Conservation (phyloP, 1,140 invertebrate species). For the Oncopodura yosiiana region DNA sequence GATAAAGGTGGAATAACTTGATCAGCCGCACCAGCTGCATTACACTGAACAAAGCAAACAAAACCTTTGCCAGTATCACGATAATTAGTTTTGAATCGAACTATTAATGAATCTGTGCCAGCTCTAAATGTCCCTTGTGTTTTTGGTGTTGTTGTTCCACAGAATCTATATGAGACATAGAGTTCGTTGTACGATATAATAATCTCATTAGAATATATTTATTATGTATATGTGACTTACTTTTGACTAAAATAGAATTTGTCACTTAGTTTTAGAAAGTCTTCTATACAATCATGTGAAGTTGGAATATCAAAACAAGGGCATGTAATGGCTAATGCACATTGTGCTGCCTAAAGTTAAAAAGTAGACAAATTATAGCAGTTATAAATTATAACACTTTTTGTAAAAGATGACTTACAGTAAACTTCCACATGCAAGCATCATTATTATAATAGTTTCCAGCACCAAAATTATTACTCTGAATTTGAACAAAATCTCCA, state of each 20-base stretch:
- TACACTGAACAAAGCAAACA: conserved; percentile 1
- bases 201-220: not conserved
- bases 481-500: not conserved
- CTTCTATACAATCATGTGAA: not conserved
- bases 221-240: not conserved
- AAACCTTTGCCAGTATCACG: not conserved
- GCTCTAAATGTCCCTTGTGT: not conserved
- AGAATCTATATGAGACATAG: not conserved
- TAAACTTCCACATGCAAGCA: conserved; percentile 3
- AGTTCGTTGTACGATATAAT: not conserved
- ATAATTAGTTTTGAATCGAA: not conserved
- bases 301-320: conserved; percentile 4
- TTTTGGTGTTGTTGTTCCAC: not conserved
- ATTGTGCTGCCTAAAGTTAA: not conserved
- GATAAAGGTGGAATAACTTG: too few species aligned
- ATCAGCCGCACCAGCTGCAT: not conserved
- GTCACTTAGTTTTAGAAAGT: conserved; percentile 4
- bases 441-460: not conserved
- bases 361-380: not conserved
- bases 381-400: not conserved
- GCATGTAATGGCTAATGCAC: not conserved
- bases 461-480: conserved; percentile 2
- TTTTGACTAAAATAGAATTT: not conserved
- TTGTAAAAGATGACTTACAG: not conserved
- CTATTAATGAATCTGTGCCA: not conserved